Conservation (phyloP, 2,113 vertebrate species). For the Rousettus leschenaultii region DNA sequence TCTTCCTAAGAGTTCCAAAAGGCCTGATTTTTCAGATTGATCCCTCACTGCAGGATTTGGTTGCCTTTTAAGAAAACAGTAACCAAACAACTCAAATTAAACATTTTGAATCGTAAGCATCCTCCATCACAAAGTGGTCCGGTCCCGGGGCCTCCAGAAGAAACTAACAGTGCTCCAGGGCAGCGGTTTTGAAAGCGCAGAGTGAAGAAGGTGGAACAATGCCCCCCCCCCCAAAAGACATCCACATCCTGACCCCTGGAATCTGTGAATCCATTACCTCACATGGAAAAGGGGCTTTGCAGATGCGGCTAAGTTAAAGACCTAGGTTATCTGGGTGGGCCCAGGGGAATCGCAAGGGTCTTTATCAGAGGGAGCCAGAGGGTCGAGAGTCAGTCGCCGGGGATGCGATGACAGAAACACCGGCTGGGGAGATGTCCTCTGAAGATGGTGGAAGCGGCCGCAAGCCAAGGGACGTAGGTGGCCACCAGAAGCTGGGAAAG, state of each 20-base stretch:
- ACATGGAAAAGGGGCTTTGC: neutral
- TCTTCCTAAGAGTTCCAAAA: neutral
- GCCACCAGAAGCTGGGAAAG: neutral
- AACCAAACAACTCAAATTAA: constrained; percentile 25
- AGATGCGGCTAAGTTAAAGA: neutral
- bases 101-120: neutral
- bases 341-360: neutral
- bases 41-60: neutral
- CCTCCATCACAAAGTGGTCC: neutral
- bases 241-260: neutral
- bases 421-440: neutral
- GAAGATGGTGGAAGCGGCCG: neutral
- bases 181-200: neutral
- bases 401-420: neutral
- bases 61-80: constrained; percentile 9
- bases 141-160: neutral
- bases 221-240: neutral
- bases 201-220: neutral
- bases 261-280: neutral
- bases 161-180: neutral
- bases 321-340: neutral
- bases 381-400: neutral
- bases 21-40: neutral
- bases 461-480: neutral
- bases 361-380: neutral